Evolutionary conservation across 2,797 vertebrate genomes (phyloP).

Genomic region (Cuniculus paca): DNA sequence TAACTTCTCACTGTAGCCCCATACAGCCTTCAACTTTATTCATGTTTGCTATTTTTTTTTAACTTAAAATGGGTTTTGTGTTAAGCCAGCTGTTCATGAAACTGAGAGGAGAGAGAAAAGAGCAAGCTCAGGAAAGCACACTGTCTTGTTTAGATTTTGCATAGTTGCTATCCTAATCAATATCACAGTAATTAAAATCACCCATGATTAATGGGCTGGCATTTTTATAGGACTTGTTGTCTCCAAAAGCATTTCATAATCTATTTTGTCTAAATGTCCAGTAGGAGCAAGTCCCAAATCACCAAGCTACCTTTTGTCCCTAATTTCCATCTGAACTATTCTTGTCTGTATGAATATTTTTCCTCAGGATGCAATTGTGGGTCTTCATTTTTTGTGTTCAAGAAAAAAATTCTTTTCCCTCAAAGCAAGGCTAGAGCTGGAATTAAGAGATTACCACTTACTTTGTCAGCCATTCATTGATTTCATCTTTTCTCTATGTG

Average conservation of each 20-base stretch:
- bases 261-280: slow-evolving; percentile 63
- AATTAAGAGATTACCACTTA: not conserved
- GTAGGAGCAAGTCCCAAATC: slow-evolving; percentile 64
- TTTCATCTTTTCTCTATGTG: not conserved
- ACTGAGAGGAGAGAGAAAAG: not conserved
- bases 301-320: slow-evolving; percentile 55
- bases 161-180: slow-evolving; percentile 81
- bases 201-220: slow-evolving; percentile 80
- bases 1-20: slow-evolving; percentile 39
- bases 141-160: slow-evolving; percentile 72
- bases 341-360: not conserved
- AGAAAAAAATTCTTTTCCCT: not conserved
- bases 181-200: slow-evolving; percentile 81
- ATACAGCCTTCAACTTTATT: slow-evolving; percentile 73
- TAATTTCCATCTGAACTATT: slow-evolving; percentile 68
- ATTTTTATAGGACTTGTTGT: slow-evolving; percentile 70
- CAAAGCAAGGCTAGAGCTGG: not conserved
- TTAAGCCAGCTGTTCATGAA: slow-evolving; percentile 72
- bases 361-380: not conserved
- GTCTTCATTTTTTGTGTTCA: not conserved
- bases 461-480: slow-evolving; percentile 39
- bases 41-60: slow-evolving; percentile 67
- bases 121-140: slow-evolving; percentile 78
- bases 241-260: slow-evolving; percentile 71
- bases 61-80: slow-evolving; percentile 79